Conservation (phyloP, 2,797 vertebrate genomes). For the Tinamus major region DNA sequence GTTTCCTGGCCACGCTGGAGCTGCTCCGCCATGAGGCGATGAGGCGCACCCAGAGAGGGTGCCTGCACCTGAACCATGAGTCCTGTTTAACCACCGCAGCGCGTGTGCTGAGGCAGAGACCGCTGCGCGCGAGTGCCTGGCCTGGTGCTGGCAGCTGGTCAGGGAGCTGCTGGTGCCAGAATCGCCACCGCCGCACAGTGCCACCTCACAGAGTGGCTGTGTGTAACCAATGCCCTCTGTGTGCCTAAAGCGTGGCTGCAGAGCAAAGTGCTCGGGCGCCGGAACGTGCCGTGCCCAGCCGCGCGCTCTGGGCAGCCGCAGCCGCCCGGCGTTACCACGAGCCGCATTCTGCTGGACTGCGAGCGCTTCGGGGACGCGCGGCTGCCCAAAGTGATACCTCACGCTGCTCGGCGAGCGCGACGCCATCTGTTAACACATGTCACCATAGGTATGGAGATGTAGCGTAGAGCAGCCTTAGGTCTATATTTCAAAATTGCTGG, state of each 20-base stretch:
- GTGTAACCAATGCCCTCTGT: not conserved
- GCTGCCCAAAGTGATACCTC: slow-evolving; percentile 63
- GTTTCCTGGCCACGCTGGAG: no score
- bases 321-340: slow-evolving; percentile 31
- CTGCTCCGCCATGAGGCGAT: no score
- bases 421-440: slow-evolving; percentile 73
- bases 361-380: slow-evolving; percentile 48
- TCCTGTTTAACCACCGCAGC: no score
- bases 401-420: not conserved
- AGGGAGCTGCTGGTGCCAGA: no score
- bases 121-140: no score
- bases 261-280: slow-evolving; percentile 39
- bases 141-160: no score
- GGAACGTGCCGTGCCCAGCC: slow-evolving; percentile 33
- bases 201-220: no score
- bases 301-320: not conserved
- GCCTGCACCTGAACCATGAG: no score
- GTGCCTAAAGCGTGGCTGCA: slow-evolving; percentile 55
- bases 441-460: slow-evolving; percentile 66
- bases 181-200: no score
- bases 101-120: no score
- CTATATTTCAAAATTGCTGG: slow-evolving; percentile 71
- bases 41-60: no score
- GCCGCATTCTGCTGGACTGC: slow-evolving; percentile 23
- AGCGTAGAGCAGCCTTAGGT: slow-evolving; percentile 58